phyloP scores from a whole-genome alignment of 2,888 invertebrate genomes.

The Philopedon plagiatum region DNA sequence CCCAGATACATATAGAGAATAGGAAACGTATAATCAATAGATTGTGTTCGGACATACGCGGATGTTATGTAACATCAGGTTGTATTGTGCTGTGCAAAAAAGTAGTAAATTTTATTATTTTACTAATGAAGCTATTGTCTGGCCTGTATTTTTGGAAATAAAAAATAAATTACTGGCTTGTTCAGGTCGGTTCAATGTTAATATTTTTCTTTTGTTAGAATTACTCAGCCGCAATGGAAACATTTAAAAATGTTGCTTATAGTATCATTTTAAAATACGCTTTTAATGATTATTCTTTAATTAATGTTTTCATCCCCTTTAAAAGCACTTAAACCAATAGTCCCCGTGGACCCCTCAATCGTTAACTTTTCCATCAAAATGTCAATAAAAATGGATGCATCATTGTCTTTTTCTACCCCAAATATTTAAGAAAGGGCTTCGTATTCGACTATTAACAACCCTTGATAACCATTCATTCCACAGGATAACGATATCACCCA shows the following conservation, averaged over 20 bases:
- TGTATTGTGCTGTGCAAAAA: too few species aligned
- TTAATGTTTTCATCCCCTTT: neutral
- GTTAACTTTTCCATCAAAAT: constrained; percentile 8
- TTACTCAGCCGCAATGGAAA: too few species aligned
- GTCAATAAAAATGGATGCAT: constrained; percentile 20
- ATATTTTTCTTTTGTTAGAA: too few species aligned
- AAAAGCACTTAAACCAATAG: constrained; percentile 3
- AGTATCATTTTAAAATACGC: neutral
- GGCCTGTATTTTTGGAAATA: too few species aligned
- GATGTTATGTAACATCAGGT: neutral
- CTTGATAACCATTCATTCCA: neutral
- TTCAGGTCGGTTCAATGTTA: too few species aligned
- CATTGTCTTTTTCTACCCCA: constrained; percentile 15
- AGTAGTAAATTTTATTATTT: too few species aligned
- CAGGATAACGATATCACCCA: neutral
- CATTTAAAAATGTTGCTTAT: neutral
- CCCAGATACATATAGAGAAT: neutral
- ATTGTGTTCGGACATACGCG: neutral
- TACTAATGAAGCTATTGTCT: too few species aligned
- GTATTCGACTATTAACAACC: neutral
- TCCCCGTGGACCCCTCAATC: neutral
- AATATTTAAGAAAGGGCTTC: neutral
- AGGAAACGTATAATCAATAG: neutral
- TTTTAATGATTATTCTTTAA: neutral
- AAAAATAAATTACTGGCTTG: too few species aligned